Evolutionary conservation across 2,113 vertebrate genomes (phyloP), one percentile per base, ranked within the genome.

Genomic region (Podarcis raffonei): DNA sequence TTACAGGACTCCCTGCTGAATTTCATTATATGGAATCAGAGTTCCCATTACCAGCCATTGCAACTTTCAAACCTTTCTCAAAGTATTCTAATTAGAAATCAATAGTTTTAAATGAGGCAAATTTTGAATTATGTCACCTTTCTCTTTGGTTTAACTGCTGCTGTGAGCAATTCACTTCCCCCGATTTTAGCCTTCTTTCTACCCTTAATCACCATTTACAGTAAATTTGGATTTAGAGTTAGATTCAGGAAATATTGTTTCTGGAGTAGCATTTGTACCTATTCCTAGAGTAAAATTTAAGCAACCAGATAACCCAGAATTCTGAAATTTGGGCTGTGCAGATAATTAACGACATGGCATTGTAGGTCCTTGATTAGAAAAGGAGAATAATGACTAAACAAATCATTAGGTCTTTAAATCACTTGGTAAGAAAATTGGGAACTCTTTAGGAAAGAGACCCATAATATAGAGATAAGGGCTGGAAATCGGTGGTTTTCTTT

Each of bases 41-140:
- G 59, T 86, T 86, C 37, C 48, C 69, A 74, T 69, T 87, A 59
- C 13, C 68, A 59, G 32, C 78, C 53, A 59, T 30, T 81, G 42
- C 25, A 74, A n/a, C 32, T 59, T 81, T 71, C 66, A 72, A 81
- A 81, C 39, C 66, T 87, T 74, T 84, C 48, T 74, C 68, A 84
- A 74, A 72, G 78, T 81, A 69, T 72, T 81, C 78, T 81, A 81
- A 87, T 87, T 87, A 87, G 48, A 81, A n/a, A 81, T 81, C 68
- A 81, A 81, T 87, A 68, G 9, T 72, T 81, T 81, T 87, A 72
- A 85, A 81, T 66, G 59, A 66, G 59, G 35, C 57, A 86, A 71
- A 71, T 37, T 72, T 81, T 81, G 66, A 81, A 81, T 81, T 81
- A 87, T 81, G 66, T 30, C 32, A 8, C 72, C 68, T 72, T 81